phyloP scores from a whole-genome alignment of 2,797 vertebrate genomes.

The Kryptolebias ocellatus region DNA sequence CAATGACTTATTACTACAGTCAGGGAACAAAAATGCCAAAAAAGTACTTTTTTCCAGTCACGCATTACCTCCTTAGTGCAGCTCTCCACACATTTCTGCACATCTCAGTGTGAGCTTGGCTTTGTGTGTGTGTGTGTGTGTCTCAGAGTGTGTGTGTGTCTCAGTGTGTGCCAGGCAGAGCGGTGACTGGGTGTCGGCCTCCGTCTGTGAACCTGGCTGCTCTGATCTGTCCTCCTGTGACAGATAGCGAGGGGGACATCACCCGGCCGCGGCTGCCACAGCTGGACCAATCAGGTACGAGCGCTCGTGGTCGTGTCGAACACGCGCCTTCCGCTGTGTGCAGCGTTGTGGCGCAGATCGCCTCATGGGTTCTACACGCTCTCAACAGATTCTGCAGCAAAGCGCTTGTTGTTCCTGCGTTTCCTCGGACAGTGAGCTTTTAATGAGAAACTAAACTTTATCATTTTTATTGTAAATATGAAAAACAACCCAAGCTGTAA shows the following conservation, averaged over 20 bases:
- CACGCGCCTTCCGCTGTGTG: constrained; percentile 52
- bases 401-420: constrained; percentile 32
- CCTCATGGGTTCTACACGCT: constrained; percentile 53
- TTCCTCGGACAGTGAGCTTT: constrained; percentile 32
- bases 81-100: constrained; percentile 18
- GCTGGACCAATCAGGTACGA: constrained; percentile 70
- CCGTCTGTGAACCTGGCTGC: constrained; percentile 65
- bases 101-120: neutral
- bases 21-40: constrained; percentile 12
- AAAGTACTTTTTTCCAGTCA: constrained; percentile 11
- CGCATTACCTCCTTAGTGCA: constrained; percentile 7
- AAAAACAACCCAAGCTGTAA: neutral
- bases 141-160: constrained; percentile 20
- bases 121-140: constrained; percentile 13
- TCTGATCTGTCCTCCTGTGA: constrained; percentile 60
- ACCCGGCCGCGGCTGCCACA: constrained; percentile 46
- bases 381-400: constrained; percentile 33
- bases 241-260: constrained; percentile 61
- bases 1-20: constrained; percentile 31
- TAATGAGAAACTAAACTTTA: neutral
- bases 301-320: constrained; percentile 45
- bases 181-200: constrained; percentile 57
- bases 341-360: constrained; percentile 69
- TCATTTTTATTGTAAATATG: neutral
- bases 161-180: constrained; percentile 33